Evolutionary conservation across 2,797 vertebrate species (phyloP), one percentile per base, ranked within the genome.

Genomic region (Parambassis ranga): DNA sequence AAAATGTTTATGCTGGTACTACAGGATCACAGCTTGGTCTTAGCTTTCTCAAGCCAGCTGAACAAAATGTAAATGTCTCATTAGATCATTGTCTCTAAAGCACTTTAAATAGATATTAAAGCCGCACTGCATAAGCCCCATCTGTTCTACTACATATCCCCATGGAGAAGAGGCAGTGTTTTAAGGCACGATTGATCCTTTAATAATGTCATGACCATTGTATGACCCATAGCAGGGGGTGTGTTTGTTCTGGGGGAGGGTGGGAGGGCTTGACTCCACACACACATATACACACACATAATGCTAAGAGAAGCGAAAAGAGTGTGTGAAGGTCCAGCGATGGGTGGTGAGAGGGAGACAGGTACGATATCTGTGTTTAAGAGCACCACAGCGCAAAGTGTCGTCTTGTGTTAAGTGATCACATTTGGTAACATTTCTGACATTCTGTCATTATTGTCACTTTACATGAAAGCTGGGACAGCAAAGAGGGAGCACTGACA

Each of bases 111-210:
- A 92, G 87, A 89, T 82, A 82, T 79, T 82, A 87, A 89, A 87
- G 81, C 71, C 30, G 59, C 77, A 89, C 77, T 82, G 44, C 82
- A 75, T 84, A 84, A 90, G 87, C 77, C 83, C 81, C 87, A 89
- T 91, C 89, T 92, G 90, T 67, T 85, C 51, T 36, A 55, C 57
- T 46, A 65, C 78, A 82, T 64, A 66, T 77, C 81, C 75, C 66
- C 58, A 64, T 60, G 65, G 84, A 83, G 73, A 57, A 64, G 61
- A 85, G 78, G 79, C 81, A 69, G 65, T 82, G 86, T 91, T 92
- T 92, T 83, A 88, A 89, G 87, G 84, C 86, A 89, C 86, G 82
- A 90, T 90, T 91, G 91, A 93, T 92, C 87, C 87, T 86, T 92
- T 90, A 91, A 90, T 91, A 91, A 92, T 90, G 86, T 88, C 84